These are phyloP conservation scores for Pogonocichla stellata DNA, from an alignment of 2,113 vertebrate species.

Conservation along the genomic window DNA sequence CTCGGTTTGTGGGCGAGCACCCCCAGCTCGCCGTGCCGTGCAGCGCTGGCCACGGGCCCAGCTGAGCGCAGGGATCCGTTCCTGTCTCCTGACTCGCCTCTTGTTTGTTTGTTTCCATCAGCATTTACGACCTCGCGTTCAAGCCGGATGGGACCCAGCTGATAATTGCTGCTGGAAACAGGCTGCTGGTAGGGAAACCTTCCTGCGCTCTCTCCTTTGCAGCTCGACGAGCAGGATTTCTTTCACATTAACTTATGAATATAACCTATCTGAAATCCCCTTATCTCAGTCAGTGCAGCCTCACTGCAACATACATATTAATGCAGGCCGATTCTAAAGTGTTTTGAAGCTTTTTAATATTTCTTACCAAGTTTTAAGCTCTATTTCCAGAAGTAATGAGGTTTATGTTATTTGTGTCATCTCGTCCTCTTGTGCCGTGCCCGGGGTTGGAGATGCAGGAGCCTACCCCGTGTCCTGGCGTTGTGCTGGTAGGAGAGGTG, in stretches of 20 bases:
- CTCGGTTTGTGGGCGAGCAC: no score
- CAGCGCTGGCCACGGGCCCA: fast-evolving
- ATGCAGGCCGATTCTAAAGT: background rate
- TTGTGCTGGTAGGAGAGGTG: background rate
- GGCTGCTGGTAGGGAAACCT: conserved; percentile 85
- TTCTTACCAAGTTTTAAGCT: background rate
- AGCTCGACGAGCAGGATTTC: background rate
- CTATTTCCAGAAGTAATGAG: background rate
- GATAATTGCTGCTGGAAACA: conserved; percentile 92
- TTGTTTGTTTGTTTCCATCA: conserved; percentile 43
- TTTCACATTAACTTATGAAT: background rate
- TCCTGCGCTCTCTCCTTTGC: background rate
- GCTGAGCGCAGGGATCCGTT: fast-evolving
- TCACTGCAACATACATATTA: background rate
- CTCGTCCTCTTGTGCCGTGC: fast-evolving
- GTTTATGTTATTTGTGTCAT: background rate
- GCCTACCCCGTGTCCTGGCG: background rate
- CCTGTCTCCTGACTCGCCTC: background rate
- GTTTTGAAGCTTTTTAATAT: background rate
- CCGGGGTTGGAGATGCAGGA: background rate
- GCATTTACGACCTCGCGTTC: conserved; percentile 95
- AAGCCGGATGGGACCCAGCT: conserved; percentile 96
- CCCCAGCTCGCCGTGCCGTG: no score
- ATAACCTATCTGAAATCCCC: background rate
- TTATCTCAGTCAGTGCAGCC: background rate